Conservation (phyloP, 2,888 invertebrate genomes). For the Arrhopalites spinosus region DNA sequence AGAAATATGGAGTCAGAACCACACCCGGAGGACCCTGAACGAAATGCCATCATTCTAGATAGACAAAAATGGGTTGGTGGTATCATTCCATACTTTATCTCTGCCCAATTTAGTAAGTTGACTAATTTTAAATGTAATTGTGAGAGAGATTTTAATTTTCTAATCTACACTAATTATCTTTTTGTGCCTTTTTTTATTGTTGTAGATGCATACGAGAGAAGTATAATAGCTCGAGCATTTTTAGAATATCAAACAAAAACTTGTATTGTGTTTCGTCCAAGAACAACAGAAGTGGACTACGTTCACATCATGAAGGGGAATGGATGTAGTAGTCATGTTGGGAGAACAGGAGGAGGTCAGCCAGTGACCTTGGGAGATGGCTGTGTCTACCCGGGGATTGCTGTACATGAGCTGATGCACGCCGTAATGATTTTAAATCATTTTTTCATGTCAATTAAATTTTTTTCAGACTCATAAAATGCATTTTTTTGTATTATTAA, state of each 20-base stretch:
- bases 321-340: slow-evolving; percentile 64
- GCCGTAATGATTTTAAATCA: too few species aligned
- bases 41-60: slow-evolving; percentile 57
- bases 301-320: slow-evolving; percentile 57
- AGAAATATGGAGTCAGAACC: background rate
- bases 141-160: too few species aligned
- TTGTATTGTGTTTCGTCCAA: slow-evolving; percentile 58
- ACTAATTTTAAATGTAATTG: background rate
- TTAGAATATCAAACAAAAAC: slow-evolving; percentile 60
- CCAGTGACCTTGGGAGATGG: slow-evolving; percentile 61
- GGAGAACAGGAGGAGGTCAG: slow-evolving; percentile 63
- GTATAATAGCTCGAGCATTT: slow-evolving; percentile 61
- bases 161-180: background rate
- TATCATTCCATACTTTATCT: slow-evolving; percentile 58
- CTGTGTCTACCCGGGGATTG: slow-evolving; percentile 59
- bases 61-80: slow-evolving; percentile 57
- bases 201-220: slow-evolving; percentile 55
- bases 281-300: slow-evolving; percentile 57
- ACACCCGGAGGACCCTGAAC: slow-evolving; percentile 21
- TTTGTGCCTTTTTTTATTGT: background rate
- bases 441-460: too few species aligned
- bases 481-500: too few species aligned
- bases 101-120: slow-evolving; percentile 57
- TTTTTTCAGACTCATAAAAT: too few species aligned
- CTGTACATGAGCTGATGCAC: slow-evolving; percentile 60